These are phyloP conservation scores for Galagoides demidoff DNA, from an alignment of 2,797 vertebrate genomes.

Conservation along the genomic window DNA sequence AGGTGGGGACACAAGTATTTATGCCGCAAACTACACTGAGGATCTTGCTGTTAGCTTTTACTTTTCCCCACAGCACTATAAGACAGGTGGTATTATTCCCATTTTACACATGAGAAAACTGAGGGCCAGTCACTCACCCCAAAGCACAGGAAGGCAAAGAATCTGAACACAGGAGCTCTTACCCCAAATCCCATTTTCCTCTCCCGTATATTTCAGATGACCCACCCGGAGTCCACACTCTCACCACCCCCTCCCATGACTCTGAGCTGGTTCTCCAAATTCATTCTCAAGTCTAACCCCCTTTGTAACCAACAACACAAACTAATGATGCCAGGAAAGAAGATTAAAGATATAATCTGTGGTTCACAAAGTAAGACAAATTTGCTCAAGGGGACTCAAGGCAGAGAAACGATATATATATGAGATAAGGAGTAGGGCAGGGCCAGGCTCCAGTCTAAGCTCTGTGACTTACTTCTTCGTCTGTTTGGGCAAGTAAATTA, in stretches of 20 bases:
- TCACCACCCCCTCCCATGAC: fast-evolving
- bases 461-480: neutral
- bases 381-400: neutral
- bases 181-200: neutral
- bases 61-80: neutral
- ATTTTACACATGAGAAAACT: neutral
- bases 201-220: too few relatives aligned
- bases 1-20: neutral
- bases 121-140: neutral
- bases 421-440: neutral
- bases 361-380: slow-evolving; percentile 31
- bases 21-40: neutral
- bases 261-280: neutral
- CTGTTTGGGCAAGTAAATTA: neutral
- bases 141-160: neutral
- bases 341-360: neutral
- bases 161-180: neutral
- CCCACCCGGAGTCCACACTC: too few relatives aligned
- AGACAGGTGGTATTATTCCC: neutral
- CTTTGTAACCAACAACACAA: neutral
- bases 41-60: neutral
- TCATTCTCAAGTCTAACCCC: neutral
- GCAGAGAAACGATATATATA: neutral
- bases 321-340: neutral
- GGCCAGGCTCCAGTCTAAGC: neutral